Evolutionary conservation across 2,888 invertebrate species (phyloP).

Genomic region (Ypsolopha scabrella): DNA sequence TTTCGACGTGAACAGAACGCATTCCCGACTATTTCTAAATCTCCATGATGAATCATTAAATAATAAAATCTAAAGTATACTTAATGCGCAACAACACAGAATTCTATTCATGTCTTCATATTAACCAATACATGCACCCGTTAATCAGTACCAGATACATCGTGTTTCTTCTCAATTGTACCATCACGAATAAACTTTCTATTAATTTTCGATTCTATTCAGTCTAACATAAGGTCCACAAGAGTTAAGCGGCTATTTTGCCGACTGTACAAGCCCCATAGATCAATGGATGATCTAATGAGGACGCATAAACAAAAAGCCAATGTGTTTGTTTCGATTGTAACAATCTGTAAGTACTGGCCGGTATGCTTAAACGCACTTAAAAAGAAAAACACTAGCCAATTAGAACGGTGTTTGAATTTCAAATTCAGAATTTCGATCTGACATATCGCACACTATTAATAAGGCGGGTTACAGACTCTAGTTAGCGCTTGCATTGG

Average conservation of each 20-base stretch:
- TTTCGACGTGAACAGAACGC: constrained; percentile 56
- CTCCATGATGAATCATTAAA: constrained; percentile 70
- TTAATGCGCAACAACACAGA: constrained; percentile 62
- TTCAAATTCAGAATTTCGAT: constrained; percentile 59
- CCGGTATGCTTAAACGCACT: constrained; percentile 30
- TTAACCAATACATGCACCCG: constrained; percentile 51
- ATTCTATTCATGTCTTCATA: constrained; percentile 51
- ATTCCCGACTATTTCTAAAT: constrained; percentile 69
- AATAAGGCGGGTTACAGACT: constrained; percentile 36
- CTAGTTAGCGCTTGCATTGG: constrained; percentile 35
- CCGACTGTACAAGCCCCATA: constrained; percentile 26
- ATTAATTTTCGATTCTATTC: too few species aligned
- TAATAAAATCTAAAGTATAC: constrained; percentile 69
- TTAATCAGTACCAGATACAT: constrained; percentile 57
- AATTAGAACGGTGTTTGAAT: constrained; percentile 61
- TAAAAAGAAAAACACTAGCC: constrained; percentile 62
- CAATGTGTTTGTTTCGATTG: constrained; percentile 51
- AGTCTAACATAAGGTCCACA: too few species aligned
- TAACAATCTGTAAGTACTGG: constrained; percentile 51
- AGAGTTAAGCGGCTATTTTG: too few species aligned
- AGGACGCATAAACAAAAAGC: constrained; percentile 58
- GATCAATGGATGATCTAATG: constrained; percentile 63
- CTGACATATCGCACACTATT: constrained; percentile 65
- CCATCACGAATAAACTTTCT: constrained; percentile 26
- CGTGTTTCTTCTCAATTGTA: constrained; percentile 46